These are phyloP conservation scores for Noctilio leporinus DNA, from an alignment of 2,113 vertebrate genomes.

Conservation along the genomic window DNA sequence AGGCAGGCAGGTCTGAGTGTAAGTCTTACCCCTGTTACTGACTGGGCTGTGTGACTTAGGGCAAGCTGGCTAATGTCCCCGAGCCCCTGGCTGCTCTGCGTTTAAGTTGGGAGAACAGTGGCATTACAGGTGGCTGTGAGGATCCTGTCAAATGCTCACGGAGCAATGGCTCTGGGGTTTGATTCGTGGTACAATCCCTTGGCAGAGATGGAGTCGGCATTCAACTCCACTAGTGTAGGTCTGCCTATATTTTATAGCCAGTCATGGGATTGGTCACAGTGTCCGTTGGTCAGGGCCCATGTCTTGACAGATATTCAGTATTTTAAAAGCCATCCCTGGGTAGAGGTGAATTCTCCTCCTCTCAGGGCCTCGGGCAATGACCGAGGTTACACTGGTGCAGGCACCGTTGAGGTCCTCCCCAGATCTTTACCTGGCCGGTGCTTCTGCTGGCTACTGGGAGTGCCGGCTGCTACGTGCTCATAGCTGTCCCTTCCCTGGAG, in stretches of 20 bases:
- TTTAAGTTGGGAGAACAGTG: not conserved
- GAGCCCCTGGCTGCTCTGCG: not conserved
- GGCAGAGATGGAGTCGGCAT: not conserved
- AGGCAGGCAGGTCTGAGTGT: not conserved
- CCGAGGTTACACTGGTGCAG: not conserved
- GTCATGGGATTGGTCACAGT: not conserved
- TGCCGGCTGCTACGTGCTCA: not conserved
- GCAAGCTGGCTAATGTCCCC: not conserved
- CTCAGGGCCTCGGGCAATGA: not conserved
- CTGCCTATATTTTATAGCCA: not conserved
- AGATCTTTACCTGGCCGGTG: not conserved
- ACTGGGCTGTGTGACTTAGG: not conserved
- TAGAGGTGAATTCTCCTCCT: not conserved
- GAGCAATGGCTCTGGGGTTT: not conserved
- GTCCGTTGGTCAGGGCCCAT: not conserved
- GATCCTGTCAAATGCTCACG: not conserved
- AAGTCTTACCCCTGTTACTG: not conserved
- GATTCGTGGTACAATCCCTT: not conserved
- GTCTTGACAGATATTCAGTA: not conserved
- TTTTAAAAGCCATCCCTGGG: not conserved
- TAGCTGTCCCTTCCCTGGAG: not conserved
- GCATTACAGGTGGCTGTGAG: fast-evolving
- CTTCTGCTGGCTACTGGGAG: not conserved
- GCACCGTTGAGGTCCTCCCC: fast-evolving
- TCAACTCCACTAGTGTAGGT: not conserved